Conservation (phyloP, 2,888 invertebrate species). For the Tetrapedia diversipes region DNA sequence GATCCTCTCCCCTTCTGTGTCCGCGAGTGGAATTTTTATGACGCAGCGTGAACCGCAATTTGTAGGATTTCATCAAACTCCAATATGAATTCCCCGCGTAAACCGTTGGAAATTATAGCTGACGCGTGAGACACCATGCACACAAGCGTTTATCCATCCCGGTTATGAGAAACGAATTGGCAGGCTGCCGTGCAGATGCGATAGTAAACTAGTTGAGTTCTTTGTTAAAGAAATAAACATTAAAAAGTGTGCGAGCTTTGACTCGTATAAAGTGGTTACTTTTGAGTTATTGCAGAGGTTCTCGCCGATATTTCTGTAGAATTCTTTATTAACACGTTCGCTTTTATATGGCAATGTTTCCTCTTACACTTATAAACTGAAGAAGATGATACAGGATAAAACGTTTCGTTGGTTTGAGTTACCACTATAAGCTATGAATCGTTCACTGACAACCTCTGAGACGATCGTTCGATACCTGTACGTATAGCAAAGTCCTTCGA, state of each 20-base stretch:
- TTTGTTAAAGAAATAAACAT: slow-evolving; percentile 1
- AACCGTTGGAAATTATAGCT: slow-evolving; percentile 53
- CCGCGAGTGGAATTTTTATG: slow-evolving; percentile 45
- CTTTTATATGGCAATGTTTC: too few species aligned
- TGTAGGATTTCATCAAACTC: slow-evolving; percentile 53
- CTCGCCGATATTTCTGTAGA: too few species aligned
- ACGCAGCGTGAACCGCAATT: slow-evolving; percentile 27
- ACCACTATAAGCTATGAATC: too few species aligned
- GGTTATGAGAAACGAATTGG: slow-evolving; percentile 17
- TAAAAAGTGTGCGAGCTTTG: neutral
- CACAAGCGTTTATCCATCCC: neutral
- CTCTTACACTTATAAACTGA: too few species aligned
- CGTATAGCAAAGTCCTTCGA: neutral
- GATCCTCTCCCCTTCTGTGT: neutral
- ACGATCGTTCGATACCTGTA: neutral
- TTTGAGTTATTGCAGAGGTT: neutral
- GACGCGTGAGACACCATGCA: slow-evolving; percentile 45
- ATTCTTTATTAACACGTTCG: too few species aligned
- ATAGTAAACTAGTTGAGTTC: slow-evolving; percentile 16
- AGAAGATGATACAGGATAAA: too few species aligned
- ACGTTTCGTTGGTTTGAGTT: too few species aligned
- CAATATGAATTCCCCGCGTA: slow-evolving; percentile 59
- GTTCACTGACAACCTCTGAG: neutral
- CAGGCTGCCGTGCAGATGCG: neutral
- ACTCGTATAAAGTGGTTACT: neutral